Base-by-base conservation (phyloP, 2,888 invertebrate species). In the Phymatocera aterrima region DNA sequence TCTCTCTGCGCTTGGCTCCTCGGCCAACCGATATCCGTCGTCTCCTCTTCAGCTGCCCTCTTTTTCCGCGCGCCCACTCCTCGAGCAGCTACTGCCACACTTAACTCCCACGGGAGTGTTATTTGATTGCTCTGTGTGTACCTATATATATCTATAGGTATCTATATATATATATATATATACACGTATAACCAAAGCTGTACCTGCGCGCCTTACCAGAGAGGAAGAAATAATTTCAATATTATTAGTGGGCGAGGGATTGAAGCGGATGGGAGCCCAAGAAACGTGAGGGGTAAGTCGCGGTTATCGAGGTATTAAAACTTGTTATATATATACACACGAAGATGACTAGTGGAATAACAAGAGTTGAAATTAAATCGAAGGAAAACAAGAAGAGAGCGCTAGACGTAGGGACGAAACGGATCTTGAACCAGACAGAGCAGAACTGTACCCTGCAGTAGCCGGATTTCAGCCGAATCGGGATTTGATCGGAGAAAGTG, bases 221-320 rank as follows among this genome's bases (percentile, higher is more conserved):
- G 46, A n/a, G n/a, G n/a, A 46, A 60, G 57, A 70, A 78, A 48
- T 78, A 78, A 78, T 78, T 78, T 74, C 46, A 78, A 74, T 78
- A 78, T 74, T 78, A 78, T 78, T 72, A 60, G 60, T 60, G 28
- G 75, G 24, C 57, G 40, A 24, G 75, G 60, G 51, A 75, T 75
- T 75, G 31, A 28, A 10, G 21, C 40, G 54, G 28, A 34, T 43
- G 37, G 75, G n/a, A 75, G 57, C 4, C 24, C 24, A 48, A 12
- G 48, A 72, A 34, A 72, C 43, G n/a, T n/a, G n/a, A n/a, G 68
- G 21, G 51, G 31, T 72, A 72, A 72, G 31, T 51, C 51, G 34
- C 48, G 48, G 51, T 51, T 72, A 48, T 57, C 24, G 57, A 75
- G 54, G 57, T 37, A 24, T 75, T 54, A 40, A n/a, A 57, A 75